Base-by-base conservation (phyloP, 2,113 vertebrate species). In the Eupsittula cactorum region DNA sequence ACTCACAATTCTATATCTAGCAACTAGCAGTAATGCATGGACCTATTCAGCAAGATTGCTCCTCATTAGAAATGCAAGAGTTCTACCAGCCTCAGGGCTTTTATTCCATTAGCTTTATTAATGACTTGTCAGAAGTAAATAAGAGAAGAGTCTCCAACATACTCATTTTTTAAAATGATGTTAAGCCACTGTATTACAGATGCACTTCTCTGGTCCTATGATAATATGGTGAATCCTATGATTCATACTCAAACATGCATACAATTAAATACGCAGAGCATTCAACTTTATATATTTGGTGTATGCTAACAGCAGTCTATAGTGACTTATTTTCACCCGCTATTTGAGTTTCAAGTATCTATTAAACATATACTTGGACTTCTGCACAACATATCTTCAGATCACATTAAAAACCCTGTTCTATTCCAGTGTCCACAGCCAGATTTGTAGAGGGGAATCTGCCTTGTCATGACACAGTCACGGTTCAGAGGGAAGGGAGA, bases 81-180 rank as follows among this genome's bases (percentile, higher is more conserved):
- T 68, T 77, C 71, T 63, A 73, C 44, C n/a, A 90, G 82, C 96
- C 93, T 87, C 74, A 31, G 81, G 92, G 87, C 90, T 93, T 94
- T 95, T 94, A 96, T 83, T 79, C 90, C 76, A 91, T 94, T 92
- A 93, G 75, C 59, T 94, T 81, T 94, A 96, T 94, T 97, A 96
- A 96, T 93, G 68, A 88, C 93, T 92, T 93, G 82, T 91, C 88
- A 90, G 50, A 92, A 96, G 85, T 93, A 97, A 95, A 69, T 74
- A 94, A 90, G 82, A 95, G 77, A 90, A 96, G 88, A 92, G 20
- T 49, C 76, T 86, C 35, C 70, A 83, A 91, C 60, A 75, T 50
- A 86, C 23, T 92, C 14, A 50, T 78, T 96, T 94, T 88, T 91
- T 6, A 89, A 92, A 82, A 0, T 5, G 42, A 60, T 84, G 62